phyloP scores from a whole-genome alignment of 2,797 vertebrate genomes.

The Mastacembelus armatus region DNA sequence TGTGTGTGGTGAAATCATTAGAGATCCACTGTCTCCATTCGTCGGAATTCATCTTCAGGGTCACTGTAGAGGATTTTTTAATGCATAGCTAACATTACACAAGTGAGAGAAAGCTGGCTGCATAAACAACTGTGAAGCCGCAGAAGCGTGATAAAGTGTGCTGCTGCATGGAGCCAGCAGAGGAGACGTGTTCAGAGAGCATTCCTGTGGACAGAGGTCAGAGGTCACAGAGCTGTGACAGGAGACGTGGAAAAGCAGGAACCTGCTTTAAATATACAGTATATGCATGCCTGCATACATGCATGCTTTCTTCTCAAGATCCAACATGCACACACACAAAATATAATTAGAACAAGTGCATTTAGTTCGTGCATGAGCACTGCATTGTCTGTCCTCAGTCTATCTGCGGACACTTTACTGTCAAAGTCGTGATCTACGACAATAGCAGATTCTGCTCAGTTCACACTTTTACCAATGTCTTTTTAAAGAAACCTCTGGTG shows the following conservation, averaged over 20 bases:
- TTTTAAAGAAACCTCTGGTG: not conserved
- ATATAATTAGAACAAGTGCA: constrained; percentile 22
- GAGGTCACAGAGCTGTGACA: constrained; percentile 30
- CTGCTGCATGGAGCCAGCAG: constrained; percentile 6
- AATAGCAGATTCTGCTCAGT: constrained; percentile 9
- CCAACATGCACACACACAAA: not conserved
- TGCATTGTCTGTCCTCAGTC: constrained; percentile 35
- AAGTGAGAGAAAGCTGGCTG: not conserved
- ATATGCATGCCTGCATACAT: not conserved
- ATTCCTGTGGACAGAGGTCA: constrained; percentile 32
- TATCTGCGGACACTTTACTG: too few relatives aligned
- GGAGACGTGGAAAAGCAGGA: constrained; percentile 19
- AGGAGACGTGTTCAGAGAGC: constrained; percentile 20
- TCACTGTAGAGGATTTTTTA: too few relatives aligned
- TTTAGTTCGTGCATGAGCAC: constrained; percentile 9
- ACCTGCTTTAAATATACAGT: constrained; percentile 33
- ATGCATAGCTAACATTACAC: too few relatives aligned
- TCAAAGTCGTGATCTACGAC: constrained; percentile 14
- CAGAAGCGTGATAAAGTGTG: constrained; percentile 56
- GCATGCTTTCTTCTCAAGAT: not conserved
- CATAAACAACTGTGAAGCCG: constrained; percentile 20
- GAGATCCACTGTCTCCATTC: too few relatives aligned
- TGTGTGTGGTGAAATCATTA: too few relatives aligned
- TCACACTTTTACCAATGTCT: not conserved
- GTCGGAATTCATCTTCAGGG: too few relatives aligned